These are phyloP conservation scores for Platysternon megacephalum DNA, from an alignment of 2,113 vertebrate species.

Conservation along the genomic window DNA sequence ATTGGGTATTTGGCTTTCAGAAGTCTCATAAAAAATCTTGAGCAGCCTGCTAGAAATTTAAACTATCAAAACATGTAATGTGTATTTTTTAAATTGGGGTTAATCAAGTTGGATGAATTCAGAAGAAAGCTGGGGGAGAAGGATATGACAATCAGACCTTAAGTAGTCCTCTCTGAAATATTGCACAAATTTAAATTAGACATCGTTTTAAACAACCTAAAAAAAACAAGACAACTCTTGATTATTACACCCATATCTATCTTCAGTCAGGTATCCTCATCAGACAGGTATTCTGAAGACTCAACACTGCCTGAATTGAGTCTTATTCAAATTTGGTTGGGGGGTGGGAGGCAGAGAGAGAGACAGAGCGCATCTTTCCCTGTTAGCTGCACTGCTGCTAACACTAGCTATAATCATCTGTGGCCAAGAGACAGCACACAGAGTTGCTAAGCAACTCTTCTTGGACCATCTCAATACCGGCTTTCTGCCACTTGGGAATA, in stretches of 20 bases:
- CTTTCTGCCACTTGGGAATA: conserved; percentile 57
- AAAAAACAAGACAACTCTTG: background rate
- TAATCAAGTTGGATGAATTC: background rate
- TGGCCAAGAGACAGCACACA: conserved; percentile 58
- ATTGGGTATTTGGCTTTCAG: background rate
- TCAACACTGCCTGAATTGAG: background rate
- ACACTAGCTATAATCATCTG: conserved; percentile 36
- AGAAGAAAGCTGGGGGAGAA: background rate
- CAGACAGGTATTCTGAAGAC: conserved; percentile 9
- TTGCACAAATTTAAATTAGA: background rate
- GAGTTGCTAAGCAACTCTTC: conserved; percentile 75
- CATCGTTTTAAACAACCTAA: background rate
- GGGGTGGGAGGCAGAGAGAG: background rate
- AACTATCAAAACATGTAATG: background rate
- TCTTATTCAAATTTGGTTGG: conserved; percentile 19
- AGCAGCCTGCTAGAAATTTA: background rate
- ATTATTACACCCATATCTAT: background rate
- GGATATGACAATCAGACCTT: background rate
- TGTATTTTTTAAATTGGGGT: background rate
- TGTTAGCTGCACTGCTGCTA: conserved; percentile 37
- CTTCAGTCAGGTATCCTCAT: background rate
- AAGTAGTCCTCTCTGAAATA: background rate
- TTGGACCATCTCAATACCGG: conserved; percentile 48
- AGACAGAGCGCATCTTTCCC: background rate
- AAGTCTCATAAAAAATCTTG: background rate